Evolutionary conservation across 2,113 vertebrate genomes (phyloP).

Genomic region (Sapayoa aenigma): DNA sequence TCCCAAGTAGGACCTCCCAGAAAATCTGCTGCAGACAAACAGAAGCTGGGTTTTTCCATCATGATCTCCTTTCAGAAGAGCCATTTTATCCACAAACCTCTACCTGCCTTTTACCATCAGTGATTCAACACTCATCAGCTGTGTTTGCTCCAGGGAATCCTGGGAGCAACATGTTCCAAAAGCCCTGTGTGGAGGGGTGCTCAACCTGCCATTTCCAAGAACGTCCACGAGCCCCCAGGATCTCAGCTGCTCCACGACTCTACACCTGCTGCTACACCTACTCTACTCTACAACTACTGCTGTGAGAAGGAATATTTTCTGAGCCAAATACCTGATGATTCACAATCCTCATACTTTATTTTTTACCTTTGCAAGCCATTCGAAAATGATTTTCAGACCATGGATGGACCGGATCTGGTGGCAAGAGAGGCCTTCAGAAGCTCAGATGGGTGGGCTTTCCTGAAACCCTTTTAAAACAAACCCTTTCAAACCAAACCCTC

Average conservation of each 20-base stretch:
- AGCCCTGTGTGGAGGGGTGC: rapidly evolving
- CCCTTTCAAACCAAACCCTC: background rate
- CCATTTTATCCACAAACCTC: background rate
- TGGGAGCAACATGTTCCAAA: background rate
- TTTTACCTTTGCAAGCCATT: background rate
- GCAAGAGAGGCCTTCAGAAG: background rate
- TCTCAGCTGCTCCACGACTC: background rate
- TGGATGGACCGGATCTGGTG: background rate
- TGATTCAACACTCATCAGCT: background rate
- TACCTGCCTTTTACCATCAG: background rate
- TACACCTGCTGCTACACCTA: too few relatives aligned
- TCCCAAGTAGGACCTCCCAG: background rate
- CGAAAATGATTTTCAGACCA: background rate
- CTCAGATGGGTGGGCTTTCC: background rate
- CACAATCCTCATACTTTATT: background rate
- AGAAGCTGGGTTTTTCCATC: background rate
- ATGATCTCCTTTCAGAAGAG: background rate
- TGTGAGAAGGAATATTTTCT: background rate
- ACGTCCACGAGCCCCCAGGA: background rate
- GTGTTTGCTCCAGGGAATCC: background rate
- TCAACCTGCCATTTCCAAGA: background rate
- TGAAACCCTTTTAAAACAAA: background rate
- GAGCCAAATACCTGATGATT: background rate
- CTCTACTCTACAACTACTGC: background rate
- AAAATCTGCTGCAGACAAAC: background rate